Conservation (phyloP, 1,140 invertebrate species). For the Drosophila melanogaster region DNA sequence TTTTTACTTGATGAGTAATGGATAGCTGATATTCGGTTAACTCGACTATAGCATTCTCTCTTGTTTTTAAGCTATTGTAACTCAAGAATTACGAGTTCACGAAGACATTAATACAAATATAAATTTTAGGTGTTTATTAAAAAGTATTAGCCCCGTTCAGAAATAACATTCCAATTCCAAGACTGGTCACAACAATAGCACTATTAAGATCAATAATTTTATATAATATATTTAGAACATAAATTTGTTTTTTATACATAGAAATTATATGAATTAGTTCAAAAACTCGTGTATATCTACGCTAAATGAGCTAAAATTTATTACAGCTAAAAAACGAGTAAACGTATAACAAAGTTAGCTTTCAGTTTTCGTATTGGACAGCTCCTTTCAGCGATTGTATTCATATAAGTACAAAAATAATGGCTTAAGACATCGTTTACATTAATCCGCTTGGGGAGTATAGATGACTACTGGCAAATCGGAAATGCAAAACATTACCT, state of each 20-base stretch:
- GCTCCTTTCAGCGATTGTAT: constrained; percentile 15
- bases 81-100: too few relatives aligned
- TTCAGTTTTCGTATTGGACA: constrained; percentile 28
- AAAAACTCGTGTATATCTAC: constrained; percentile 23
- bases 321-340: constrained; percentile 25
- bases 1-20: too few relatives aligned
- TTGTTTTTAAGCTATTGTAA: too few relatives aligned
- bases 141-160: too few relatives aligned
- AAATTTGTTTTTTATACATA: constrained; percentile 24
- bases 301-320: constrained; percentile 31
- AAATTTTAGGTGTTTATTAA: too few relatives aligned
- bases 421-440: constrained; percentile 26
- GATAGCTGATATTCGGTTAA: too few relatives aligned
- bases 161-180: background rate
- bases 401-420: constrained; percentile 9
- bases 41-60: too few relatives aligned
- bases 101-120: too few relatives aligned
- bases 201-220: constrained; percentile 4
- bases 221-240: constrained; percentile 39
- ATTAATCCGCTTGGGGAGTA: background rate
- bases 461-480: constrained; percentile 47
- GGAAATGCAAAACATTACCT: constrained; percentile 28
- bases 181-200: constrained; percentile 2
- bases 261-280: constrained; percentile 5
- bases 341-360: constrained; percentile 16